These are phyloP conservation scores for Centroberyx gerrardi DNA, from an alignment of 2,797 vertebrate genomes.

Conservation along the genomic window DNA sequence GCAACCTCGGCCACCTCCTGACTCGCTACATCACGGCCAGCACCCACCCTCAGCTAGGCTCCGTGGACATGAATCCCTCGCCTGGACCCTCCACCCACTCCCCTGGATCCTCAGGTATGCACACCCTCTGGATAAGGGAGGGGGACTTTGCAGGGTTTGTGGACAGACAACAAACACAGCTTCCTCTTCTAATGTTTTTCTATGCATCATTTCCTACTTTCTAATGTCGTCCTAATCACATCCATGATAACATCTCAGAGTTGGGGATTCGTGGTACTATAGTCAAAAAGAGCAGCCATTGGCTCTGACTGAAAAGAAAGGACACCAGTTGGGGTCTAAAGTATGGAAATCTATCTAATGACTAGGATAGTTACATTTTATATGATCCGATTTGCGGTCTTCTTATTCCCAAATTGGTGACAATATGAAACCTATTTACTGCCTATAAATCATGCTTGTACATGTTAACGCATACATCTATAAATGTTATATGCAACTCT, in stretches of 20 bases:
- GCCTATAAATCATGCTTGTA: too few species aligned
- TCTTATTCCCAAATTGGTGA: too few species aligned
- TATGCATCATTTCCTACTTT: background rate
- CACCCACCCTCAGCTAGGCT: conserved; percentile 88
- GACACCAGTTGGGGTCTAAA: too few species aligned
- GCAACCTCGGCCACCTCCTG: conserved; percentile 93
- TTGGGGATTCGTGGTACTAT: background rate
- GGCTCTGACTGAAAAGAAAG: background rate
- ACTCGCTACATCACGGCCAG: conserved; percentile 95
- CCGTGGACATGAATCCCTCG: conserved; percentile 94
- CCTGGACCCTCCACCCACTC: conserved; percentile 95
- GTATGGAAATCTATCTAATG: too few species aligned
- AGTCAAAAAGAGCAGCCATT: too few species aligned
- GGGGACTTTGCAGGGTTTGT: background rate
- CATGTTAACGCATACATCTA: too few species aligned
- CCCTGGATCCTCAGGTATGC: conserved; percentile 95
- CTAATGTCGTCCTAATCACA: background rate
- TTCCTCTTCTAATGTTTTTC: background rate
- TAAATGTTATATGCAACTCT: too few species aligned
- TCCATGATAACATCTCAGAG: background rate
- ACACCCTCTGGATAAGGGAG: background rate
- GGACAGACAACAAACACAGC: too few species aligned
- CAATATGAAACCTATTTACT: too few species aligned
- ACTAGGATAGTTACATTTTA: too few species aligned
- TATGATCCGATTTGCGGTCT: too few species aligned